phyloP scores from a whole-genome alignment of 1,140 invertebrate species.

The Charaxes varanes region DNA sequence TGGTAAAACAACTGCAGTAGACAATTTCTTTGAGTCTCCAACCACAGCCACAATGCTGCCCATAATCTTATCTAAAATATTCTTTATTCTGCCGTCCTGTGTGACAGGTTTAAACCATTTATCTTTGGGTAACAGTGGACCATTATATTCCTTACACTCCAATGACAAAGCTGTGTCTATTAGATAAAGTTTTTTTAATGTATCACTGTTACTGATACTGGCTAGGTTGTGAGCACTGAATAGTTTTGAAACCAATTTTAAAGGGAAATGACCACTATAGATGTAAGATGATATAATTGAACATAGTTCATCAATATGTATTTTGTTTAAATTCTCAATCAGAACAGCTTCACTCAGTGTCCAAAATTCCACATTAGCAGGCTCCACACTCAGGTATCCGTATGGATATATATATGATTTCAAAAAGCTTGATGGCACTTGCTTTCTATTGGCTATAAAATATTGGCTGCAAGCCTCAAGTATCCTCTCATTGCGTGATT shows the following conservation, averaged over 20 bases:
- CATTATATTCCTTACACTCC: conserved; percentile 76
- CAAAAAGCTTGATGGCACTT: conserved; percentile 73
- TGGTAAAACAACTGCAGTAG: conserved; percentile 70
- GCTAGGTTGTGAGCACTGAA: conserved; percentile 79
- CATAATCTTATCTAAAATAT: conserved; percentile 71
- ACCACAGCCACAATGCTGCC: conserved; percentile 57
- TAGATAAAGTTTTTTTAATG: conserved; percentile 74
- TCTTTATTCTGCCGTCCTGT: conserved; percentile 74
- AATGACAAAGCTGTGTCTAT: conserved; percentile 80
- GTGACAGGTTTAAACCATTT: conserved; percentile 60
- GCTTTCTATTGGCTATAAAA: conserved; percentile 71
- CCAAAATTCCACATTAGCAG: conserved; percentile 77
- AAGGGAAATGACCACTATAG: conserved; percentile 79
- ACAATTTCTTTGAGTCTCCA: conserved; percentile 63
- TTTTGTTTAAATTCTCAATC: conserved; percentile 75
- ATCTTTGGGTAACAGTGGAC: conserved; percentile 76
- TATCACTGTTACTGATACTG: conserved; percentile 69
- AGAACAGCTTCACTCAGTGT: conserved; percentile 74
- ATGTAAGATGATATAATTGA: conserved; percentile 79
- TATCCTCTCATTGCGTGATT: conserved; percentile 75
- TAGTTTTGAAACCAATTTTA: conserved; percentile 77
- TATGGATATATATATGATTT: conserved; percentile 77
- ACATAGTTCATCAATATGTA: conserved; percentile 76
- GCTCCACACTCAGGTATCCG: conserved; percentile 78
- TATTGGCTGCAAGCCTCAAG: conserved; percentile 76